Conservation (phyloP, 2,888 invertebrate genomes). For the Lordiphosa andalusiaca region DNA sequence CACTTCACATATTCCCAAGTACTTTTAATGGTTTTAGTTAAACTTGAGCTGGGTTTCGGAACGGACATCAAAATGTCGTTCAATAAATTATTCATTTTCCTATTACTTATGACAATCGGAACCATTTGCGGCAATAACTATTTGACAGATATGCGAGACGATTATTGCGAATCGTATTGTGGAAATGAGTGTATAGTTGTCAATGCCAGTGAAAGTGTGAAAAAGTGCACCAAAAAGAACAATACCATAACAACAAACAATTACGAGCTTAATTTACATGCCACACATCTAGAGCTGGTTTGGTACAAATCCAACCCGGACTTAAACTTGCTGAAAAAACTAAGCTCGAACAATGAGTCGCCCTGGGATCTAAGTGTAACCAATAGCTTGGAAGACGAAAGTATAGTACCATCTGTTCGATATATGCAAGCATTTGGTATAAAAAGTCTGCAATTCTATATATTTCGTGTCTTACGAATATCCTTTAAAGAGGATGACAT, state of each 20-base stretch:
- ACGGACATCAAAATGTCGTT: no score
- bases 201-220: background rate
- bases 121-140: constrained; percentile 12
- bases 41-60: no score
- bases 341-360: background rate
- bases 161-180: constrained; percentile 1
- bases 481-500: background rate
- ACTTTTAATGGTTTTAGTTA: no score
- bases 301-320: background rate
- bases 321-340: background rate
- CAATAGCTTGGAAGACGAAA: background rate
- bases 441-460: background rate
- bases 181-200: background rate
- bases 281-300: background rate
- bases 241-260: background rate
- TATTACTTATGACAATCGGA: background rate
- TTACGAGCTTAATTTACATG: background rate
- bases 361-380: background rate
- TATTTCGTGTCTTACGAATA: background rate
- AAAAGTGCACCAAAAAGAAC: background rate
- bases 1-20: no score
- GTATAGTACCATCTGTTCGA: background rate
- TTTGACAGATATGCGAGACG: constrained; percentile 10
- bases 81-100: no score
- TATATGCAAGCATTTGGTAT: background rate